Evolutionary conservation across 2,888 invertebrate species (phyloP), one percentile per base, ranked within the genome.

Genomic region (Caenorhabditis doughertyi): DNA sequence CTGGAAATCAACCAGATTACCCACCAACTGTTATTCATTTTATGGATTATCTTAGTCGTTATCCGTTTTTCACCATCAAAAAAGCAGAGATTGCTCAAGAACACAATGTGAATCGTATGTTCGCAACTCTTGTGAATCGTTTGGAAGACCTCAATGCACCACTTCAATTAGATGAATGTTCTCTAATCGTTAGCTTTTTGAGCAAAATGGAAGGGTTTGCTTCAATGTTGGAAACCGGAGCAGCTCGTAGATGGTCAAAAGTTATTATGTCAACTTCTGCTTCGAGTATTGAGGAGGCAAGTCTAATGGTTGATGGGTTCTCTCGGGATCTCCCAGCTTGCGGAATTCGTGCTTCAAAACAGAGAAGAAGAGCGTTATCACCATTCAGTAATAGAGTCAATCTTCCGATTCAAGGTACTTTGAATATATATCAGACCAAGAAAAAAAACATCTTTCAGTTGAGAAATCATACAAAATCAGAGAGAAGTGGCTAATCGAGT

Each of bases 141-240:
- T 56, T 81, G 1, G 81, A 65, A 53, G 71, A 81, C 55, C 49
- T 81, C n/a, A 60, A 71, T 55, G 70, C 81, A 2, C 81, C 81
- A n/a, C 29, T 81, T 0, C 42, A 65, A 51, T 7, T n/a, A 0
- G 65, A 77, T 18, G 81, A 81, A 51, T 68, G 76, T 29, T 11
- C 21, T 18, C 25, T 71, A 0, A 23, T 81, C 1, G 32, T 81
- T 3, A 53, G 29, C n/a, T 13, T 81, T 21, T 49, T 81, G 58
- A 55, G 42, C 44, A 76, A 76, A 53, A 35, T 68, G 42, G 76
- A 76, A 27, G 44, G 29, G 3, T 76, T 76, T 39, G 67, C 67
- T 5, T 23, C 29, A 32, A 76, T 68, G 76, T 39, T 71, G 27
- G 71, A 65, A 42, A 56, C 53, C 5, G 70, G 68, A 44, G 62